A percentile compares a stretch with the other conserved stretches of the same genome.
phyloP scores from a whole-genome alignment of 2,113 vertebrate species.

The Ictalurus punctatus region DNA sequence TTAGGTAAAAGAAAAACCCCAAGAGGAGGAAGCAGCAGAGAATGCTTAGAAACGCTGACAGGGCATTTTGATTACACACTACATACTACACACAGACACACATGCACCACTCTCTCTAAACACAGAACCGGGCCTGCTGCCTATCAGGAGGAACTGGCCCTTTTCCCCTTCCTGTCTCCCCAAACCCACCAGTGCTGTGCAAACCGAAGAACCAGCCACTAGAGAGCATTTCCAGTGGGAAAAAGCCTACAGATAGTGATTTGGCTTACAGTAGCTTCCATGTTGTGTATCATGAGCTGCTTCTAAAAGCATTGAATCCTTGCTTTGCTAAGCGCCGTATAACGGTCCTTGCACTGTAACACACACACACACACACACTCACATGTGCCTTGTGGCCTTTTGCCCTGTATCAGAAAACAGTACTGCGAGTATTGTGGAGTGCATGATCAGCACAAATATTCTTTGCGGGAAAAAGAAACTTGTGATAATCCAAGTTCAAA shows the following conservation, averaged over 20 bases:
- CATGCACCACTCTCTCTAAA: constrained; percentile 68
- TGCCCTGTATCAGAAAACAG: background rate
- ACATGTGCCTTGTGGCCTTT: background rate
- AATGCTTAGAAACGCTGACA: constrained; percentile 80
- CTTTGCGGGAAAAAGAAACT: background rate
- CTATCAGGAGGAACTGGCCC: constrained; percentile 85
- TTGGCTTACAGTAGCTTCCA: background rate
- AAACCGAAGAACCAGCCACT: constrained; percentile 8
- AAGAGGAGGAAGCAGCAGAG: constrained; percentile 72
- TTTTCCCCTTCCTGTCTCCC: constrained; percentile 83
- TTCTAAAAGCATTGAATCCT: background rate
- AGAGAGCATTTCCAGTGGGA: constrained; percentile 22
- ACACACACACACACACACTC: background rate
- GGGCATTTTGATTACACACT: constrained; percentile 73
- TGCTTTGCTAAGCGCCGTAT: background rate
- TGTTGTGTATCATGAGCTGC: background rate
- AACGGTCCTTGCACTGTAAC: background rate
- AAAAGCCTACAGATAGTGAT: background rate
- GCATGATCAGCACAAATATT: background rate
- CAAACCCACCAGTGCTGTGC: background rate
- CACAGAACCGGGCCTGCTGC: constrained; percentile 64
- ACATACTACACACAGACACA: constrained; percentile 29
- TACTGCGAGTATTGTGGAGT: background rate
- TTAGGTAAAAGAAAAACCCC: constrained; percentile 39
- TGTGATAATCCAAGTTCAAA: background rate